Conservation (phyloP, 64 coral and sea anemone species). For the Actinia equina region DNA sequence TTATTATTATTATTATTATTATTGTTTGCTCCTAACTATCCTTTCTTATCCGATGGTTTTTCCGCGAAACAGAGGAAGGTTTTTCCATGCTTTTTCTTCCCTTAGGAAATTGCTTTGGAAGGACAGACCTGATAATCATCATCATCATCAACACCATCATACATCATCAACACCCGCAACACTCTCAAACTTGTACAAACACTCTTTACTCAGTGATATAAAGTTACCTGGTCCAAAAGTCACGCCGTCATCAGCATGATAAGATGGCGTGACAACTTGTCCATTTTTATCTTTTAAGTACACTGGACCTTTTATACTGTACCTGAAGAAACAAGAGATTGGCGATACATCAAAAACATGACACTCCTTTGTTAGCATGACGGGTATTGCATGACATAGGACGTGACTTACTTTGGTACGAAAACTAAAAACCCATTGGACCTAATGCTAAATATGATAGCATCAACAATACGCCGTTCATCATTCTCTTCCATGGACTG, state of each 20-base stretch:
- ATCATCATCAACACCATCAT: too few relatives aligned
- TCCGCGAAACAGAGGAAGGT: too few relatives aligned
- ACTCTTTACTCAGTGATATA: background rate
- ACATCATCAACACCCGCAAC: too few relatives aligned
- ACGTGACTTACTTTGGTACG: slow-evolving; percentile 62
- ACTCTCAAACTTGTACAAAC: too few relatives aligned
- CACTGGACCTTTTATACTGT: slow-evolving; percentile 74
- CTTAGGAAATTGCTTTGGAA: too few relatives aligned
- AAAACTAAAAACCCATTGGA: slow-evolving; percentile 79
- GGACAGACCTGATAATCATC: background rate
- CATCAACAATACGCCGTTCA: slow-evolving; percentile 72
- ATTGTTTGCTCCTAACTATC: background rate
- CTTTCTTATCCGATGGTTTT: too few relatives aligned
- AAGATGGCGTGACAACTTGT: slow-evolving; percentile 47
- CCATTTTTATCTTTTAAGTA: slow-evolving; percentile 78
- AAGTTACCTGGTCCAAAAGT: slow-evolving; percentile 68
- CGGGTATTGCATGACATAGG: background rate
- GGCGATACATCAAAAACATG: background rate
- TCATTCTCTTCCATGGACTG: slow-evolving; percentile 60
- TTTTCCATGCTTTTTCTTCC: too few relatives aligned
- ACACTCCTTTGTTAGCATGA: background rate
- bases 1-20: too few relatives aligned
- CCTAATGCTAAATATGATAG: slow-evolving; percentile 75
- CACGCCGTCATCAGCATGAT: slow-evolving; percentile 32
- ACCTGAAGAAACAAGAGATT: slow-evolving; percentile 26